phyloP scores from a whole-genome alignment of 2,113 vertebrate genomes.

The Sebastes schlegelii region DNA sequence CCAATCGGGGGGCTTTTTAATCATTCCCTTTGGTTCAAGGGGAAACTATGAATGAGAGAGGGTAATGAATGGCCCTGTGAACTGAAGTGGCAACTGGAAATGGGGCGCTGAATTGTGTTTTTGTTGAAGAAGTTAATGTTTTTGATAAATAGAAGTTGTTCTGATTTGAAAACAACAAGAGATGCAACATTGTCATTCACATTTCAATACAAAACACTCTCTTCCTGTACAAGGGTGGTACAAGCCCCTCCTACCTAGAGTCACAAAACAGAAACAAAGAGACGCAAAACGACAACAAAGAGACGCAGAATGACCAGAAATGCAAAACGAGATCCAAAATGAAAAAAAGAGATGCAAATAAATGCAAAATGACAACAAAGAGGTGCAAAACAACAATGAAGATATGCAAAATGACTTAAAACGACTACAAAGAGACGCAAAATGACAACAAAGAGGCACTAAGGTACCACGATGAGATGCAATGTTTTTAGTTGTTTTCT shows the following conservation, averaged over 20 bases:
- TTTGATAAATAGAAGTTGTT: constrained; percentile 23
- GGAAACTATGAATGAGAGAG: constrained; percentile 42
- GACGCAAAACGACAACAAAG: neutral
- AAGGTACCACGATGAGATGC: neutral
- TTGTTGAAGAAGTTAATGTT: constrained; percentile 14
- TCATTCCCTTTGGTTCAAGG: constrained; percentile 70
- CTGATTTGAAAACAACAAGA: constrained; percentile 18
- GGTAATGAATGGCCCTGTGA: constrained; percentile 53
- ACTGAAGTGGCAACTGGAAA: constrained; percentile 19
- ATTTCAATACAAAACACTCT: neutral
- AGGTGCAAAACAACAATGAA: neutral
- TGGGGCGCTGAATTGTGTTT: neutral
- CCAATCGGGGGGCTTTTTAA: constrained; percentile 63
- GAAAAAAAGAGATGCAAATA: neutral
- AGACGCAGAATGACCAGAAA: neutral
- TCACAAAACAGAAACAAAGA: neutral
- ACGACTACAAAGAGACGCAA: neutral
- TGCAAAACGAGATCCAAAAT: neutral
- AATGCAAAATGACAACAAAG: neutral
- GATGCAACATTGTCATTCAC: constrained; percentile 10
- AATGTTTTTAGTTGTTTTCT: neutral
- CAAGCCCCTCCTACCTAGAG: too few relatives aligned
- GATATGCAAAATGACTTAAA: neutral
- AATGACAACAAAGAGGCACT: neutral
- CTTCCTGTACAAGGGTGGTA: neutral